A percentile compares a stretch with the other conserved stretches of the same genome.
These are phyloP conservation scores for Ectropis crepuscularia DNA, from an alignment of 2,888 invertebrate species.

Conservation along the genomic window DNA sequence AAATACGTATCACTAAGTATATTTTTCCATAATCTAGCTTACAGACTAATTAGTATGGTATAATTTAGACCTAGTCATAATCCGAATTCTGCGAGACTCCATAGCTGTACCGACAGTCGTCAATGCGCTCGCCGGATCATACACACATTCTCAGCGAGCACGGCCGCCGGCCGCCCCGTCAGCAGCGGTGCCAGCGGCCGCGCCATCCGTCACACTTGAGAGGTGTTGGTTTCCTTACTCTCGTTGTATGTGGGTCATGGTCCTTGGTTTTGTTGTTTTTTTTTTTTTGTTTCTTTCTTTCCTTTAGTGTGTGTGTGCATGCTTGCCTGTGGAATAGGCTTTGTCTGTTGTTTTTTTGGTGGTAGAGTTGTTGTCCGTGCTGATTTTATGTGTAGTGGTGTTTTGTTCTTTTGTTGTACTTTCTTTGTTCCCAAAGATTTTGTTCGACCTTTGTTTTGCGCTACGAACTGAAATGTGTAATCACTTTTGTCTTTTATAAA, in stretches of 20 bases:
- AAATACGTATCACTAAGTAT: too few species aligned
- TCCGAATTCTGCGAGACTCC: too few species aligned
- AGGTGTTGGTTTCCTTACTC: slow-evolving; percentile 68
- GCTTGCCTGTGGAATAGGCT: slow-evolving; percentile 76
- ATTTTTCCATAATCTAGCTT: too few species aligned
- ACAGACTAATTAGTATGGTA: too few species aligned
- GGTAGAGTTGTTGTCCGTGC: slow-evolving; percentile 46
- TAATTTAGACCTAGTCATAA: too few species aligned
- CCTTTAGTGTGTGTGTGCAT: slow-evolving; percentile 74
- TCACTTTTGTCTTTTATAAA: slow-evolving; percentile 32
- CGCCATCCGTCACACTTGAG: slow-evolving; percentile 55
- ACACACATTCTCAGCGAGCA: too few species aligned
- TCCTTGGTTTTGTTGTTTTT: slow-evolving; percentile 55
- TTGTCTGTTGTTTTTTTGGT: slow-evolving; percentile 54
- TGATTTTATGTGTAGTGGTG: slow-evolving; percentile 35
- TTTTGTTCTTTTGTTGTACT: slow-evolving; percentile 16
- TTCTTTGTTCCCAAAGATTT: slow-evolving; percentile 26
- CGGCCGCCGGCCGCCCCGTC: too few species aligned
- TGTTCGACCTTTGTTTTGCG: slow-evolving; percentile 26
- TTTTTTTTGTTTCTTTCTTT: slow-evolving; percentile 53
- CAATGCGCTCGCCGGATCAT: too few species aligned
- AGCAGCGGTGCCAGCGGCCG: slow-evolving; percentile 50
- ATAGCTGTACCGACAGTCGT: too few species aligned
- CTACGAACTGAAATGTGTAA: slow-evolving; percentile 29
- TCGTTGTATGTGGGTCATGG: slow-evolving; percentile 59